Evolutionary conservation across 2,797 vertebrate species (phyloP).

Genomic region (Microhierax caerulescens): DNA sequence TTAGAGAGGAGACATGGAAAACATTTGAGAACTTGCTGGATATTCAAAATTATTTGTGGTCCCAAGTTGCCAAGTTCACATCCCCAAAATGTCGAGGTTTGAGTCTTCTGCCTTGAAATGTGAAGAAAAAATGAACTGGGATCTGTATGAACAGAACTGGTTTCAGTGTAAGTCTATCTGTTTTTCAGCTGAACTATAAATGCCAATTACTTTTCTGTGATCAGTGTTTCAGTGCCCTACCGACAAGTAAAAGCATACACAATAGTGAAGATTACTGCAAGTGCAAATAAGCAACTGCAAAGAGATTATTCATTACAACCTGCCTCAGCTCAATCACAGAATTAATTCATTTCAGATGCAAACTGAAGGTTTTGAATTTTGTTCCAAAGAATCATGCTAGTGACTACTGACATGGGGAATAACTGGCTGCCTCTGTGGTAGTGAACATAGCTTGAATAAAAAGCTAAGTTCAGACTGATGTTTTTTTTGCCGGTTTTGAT

Average conservation of each 20-base stretch:
- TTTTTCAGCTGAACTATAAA: neutral
- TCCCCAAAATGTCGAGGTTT: neutral
- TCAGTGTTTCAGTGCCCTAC: neutral
- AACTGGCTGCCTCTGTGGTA: neutral
- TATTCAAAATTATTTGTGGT: neutral
- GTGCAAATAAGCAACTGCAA: neutral
- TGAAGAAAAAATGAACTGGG: neutral
- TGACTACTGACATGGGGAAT: neutral
- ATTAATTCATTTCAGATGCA: neutral
- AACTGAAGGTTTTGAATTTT: slow-evolving; percentile 23
- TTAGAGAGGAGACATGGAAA: neutral
- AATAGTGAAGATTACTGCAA: neutral
- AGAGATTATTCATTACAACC: neutral
- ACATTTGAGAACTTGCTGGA: neutral
- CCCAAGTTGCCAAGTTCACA: neutral
- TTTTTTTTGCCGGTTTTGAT: neutral
- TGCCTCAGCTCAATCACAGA: neutral
- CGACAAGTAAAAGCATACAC: neutral
- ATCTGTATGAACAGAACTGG: accelerated
- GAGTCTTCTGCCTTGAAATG: neutral
- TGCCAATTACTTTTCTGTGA: neutral
- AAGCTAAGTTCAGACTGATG: neutral
- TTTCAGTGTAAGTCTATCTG: neutral
- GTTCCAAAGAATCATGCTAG: neutral
- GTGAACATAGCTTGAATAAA: neutral